Evolutionary conservation across 2,888 invertebrate species (phyloP).

Genomic region (Flabesymbios commensalis): DNA sequence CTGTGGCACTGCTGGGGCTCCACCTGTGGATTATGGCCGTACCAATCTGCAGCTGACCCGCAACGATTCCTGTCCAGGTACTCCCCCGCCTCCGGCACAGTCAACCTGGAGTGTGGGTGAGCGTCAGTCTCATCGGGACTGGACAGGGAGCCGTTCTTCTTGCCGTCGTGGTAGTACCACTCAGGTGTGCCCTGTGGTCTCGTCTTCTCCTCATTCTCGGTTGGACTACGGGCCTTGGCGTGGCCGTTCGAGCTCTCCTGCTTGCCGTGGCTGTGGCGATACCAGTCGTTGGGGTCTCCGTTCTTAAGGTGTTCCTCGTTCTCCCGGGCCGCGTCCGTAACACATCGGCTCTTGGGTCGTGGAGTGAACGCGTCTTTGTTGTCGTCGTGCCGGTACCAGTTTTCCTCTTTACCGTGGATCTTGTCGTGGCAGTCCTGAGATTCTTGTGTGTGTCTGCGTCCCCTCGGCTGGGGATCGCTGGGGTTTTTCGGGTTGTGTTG

Average conservation of each 20-base stretch:
- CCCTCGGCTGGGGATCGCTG: slow-evolving; percentile 8
- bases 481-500: slow-evolving; percentile 23
- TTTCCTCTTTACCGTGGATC: slow-evolving; percentile 29
- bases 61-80: slow-evolving; percentile 29
- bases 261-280: slow-evolving; percentile 28
- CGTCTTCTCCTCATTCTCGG: slow-evolving; percentile 12
- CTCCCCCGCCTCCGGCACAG: slow-evolving; percentile 25
- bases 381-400: slow-evolving; percentile 35
- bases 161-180: slow-evolving; percentile 17
- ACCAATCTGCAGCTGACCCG: slow-evolving; percentile 32
- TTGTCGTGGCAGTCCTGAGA: slow-evolving; percentile 15
- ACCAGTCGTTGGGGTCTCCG: slow-evolving; percentile 31
- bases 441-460: slow-evolving; percentile 19
- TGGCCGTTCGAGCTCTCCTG: not conserved
- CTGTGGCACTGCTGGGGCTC: too few species aligned
- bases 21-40: slow-evolving; percentile 17
- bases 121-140: not conserved
- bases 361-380: slow-evolving; percentile 28
- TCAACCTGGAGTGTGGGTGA: slow-evolving; percentile 8
- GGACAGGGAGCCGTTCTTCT: not conserved
- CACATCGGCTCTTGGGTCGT: slow-evolving; percentile 13
- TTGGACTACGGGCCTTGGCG: too few species aligned
- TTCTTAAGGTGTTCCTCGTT: slow-evolving; percentile 17
- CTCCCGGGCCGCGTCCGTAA: slow-evolving; percentile 3
- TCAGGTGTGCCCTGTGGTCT: not conserved